Base-by-base conservation (phyloP, 2,113 vertebrate species). In the Oryzias celebensis region DNA sequence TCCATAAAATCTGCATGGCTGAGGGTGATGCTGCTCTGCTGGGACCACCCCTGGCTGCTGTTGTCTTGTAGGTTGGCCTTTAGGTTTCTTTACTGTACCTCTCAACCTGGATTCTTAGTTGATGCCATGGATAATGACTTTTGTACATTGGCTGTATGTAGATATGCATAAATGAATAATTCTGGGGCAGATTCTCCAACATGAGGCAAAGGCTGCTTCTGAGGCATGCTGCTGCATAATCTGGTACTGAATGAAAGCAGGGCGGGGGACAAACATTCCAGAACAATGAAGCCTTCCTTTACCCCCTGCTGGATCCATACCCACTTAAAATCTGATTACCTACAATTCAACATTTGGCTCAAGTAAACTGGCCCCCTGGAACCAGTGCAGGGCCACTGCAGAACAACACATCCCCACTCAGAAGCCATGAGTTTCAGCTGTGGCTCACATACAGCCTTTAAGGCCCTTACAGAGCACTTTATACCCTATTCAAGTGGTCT, bases 281-380 rank as follows among this genome's bases (percentile, higher is more conserved):
- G 73, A 78, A 82, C 84, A 85, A 86, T 91, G 86, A 92, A 81
- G 85, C 72, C 66, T 76, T 85, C 68, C 73, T 73, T 81, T 86
- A 85, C 87, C 81, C 75, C 85, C 80, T 63, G 77, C 86, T 82
- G 77, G 79, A 63, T 74, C 75, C 85, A 74, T 78, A 81, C 70
- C 82, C 80, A 81, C 71, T 85, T 89, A 78, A 88, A 85, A 78
- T 73, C 81, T 81, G 50, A 77, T 59, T 85, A 74, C 77, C 76
- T 78, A 75, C 58, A 76, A 82, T 80, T 65, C 73, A 73, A 69
- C 77, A 69, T 67, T 80, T 81, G 77, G 75, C 85, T 85, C 48
- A 70, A 77, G 65, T 58, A 62, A 80, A 71, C 46, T 60, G 59
- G 55, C 68, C 77, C 77, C 80, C 64, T 17, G 81, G 68, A 82